Conservation (phyloP, 92 coral and sea anemone genomes). For the Diadumene lineata region DNA sequence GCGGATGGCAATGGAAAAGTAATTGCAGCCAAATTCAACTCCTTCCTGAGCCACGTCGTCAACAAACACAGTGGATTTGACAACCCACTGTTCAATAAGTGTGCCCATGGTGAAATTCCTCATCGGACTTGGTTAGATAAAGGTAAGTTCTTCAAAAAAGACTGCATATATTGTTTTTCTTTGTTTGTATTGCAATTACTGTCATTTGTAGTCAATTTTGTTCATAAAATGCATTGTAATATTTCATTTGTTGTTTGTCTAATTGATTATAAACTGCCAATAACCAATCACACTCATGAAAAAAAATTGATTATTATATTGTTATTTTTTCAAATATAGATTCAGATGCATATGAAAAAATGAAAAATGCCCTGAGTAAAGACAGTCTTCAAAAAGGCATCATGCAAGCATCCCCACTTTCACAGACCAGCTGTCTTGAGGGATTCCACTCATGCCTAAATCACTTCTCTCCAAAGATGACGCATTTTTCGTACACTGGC, state of each 20-base stretch:
- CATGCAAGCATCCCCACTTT: constrained; percentile 42
- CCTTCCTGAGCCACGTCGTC: constrained; percentile 53
- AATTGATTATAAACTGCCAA: neutral
- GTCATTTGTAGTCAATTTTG: neutral
- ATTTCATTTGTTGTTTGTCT: neutral
- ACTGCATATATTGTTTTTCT: neutral
- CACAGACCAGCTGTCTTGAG: constrained; percentile 49
- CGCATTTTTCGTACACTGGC: constrained; percentile 30
- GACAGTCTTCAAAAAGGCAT: constrained; percentile 32
- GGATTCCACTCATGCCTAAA: constrained; percentile 52
- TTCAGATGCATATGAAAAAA: neutral
- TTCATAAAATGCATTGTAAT: no score
- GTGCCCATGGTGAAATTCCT: neutral
- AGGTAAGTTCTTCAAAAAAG: neutral
- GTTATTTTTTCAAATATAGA: neutral
- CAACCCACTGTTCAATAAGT: constrained; percentile 15
- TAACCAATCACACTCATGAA: neutral
- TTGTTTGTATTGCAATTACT: neutral
- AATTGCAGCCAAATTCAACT: constrained; percentile 31
- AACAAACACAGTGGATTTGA: constrained; percentile 34
- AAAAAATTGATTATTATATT: no score
- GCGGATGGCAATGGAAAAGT: constrained; percentile 45
- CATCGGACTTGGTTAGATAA: neutral
- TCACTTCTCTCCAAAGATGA: constrained; percentile 43
- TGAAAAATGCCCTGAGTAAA: neutral